phyloP scores from a whole-genome alignment of 2,113 vertebrate genomes.

The Corythaeola cristata region DNA sequence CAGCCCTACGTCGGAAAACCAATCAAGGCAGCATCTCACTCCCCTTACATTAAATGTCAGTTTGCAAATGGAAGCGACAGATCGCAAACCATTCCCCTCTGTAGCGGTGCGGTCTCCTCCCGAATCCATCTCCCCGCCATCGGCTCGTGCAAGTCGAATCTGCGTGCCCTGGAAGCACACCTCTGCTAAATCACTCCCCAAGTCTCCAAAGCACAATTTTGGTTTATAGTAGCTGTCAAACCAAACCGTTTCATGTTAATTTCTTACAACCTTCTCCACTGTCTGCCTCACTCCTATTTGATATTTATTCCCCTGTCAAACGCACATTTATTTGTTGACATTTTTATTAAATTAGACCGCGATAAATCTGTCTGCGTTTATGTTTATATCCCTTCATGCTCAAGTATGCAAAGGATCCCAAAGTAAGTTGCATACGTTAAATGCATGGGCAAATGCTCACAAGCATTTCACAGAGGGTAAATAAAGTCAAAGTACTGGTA shows the following conservation, averaged over 20 bases:
- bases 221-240: constrained; percentile 72
- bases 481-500: background rate
- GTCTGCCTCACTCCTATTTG: constrained; percentile 44
- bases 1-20: background rate
- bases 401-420: constrained; percentile 23
- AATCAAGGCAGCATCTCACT: background rate
- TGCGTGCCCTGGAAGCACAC: background rate
- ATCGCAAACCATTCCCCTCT: background rate
- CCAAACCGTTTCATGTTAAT: constrained; percentile 72
- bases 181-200: constrained; percentile 56
- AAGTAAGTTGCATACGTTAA: constrained; percentile 41
- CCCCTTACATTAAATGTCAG: background rate
- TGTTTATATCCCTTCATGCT: constrained; percentile 47
- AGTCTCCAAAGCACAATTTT: constrained; percentile 67
- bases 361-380: constrained; percentile 65
- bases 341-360: constrained; percentile 73
- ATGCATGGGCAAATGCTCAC: background rate
- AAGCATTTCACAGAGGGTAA: background rate
- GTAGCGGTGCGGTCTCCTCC: background rate
- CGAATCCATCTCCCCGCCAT: background rate
- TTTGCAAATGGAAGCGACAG: constrained; percentile 20
- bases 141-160: background rate
- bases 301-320: constrained; percentile 76
- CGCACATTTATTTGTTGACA: constrained; percentile 70
- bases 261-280: constrained; percentile 69